Percentiles rank a stretch among this genome's conserved stretches.
Conservation (phyloP, 2,888 invertebrate genomes). For the Drosophila atripex region DNA sequence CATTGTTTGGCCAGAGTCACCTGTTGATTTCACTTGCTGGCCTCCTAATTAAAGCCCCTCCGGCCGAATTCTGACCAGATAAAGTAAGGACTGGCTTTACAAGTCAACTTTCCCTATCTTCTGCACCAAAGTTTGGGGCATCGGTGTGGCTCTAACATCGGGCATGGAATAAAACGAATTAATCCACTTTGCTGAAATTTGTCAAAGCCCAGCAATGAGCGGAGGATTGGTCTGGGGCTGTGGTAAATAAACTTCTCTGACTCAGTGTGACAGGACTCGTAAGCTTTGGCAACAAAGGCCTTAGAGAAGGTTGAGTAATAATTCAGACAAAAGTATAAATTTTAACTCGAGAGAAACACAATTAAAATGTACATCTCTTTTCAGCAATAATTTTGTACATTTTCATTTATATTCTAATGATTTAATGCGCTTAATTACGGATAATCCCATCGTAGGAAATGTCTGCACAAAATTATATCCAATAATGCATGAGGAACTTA, state of each 20-base stretch:
- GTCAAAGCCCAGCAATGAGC: slow-evolving; percentile 47
- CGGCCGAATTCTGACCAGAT: slow-evolving; percentile 19
- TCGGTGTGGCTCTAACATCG: slow-evolving; percentile 39
- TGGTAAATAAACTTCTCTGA: slow-evolving; percentile 37
- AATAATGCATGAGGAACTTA: background rate
- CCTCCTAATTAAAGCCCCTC: slow-evolving; percentile 59
- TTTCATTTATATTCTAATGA: too few species aligned
- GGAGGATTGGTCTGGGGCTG: background rate
- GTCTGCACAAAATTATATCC: background rate
- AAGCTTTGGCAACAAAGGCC: slow-evolving; percentile 35
- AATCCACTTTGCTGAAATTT: slow-evolving; percentile 66
- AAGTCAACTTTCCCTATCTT: slow-evolving; percentile 57
- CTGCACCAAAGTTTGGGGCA: slow-evolving; percentile 51
- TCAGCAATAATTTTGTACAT: background rate
- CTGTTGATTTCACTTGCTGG: slow-evolving; percentile 55
- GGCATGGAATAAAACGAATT: slow-evolving; percentile 61
- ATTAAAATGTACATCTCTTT: background rate
- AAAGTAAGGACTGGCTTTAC: slow-evolving; percentile 18
- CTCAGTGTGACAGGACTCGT: slow-evolving; percentile 40
- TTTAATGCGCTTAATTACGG: background rate
- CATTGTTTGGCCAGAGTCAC: slow-evolving; percentile 39
- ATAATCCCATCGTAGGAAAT: background rate
- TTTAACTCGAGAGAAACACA: background rate
- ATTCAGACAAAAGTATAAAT: background rate
- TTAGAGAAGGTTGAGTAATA: background rate